phyloP scores from a whole-genome alignment of 2,113 vertebrate genomes.

The Prunella fulvescens region DNA sequence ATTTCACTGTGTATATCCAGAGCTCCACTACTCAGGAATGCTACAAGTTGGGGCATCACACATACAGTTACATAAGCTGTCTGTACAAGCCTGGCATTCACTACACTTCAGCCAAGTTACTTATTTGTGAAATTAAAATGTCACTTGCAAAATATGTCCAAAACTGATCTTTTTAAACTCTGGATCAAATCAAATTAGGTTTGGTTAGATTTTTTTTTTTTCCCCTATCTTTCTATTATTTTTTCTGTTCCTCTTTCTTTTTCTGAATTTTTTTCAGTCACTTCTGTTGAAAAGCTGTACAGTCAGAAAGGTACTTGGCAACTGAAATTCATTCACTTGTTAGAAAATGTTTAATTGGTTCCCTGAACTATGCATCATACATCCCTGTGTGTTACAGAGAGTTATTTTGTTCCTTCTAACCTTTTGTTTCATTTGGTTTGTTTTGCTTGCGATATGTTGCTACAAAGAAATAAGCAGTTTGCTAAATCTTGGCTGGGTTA shows the following conservation, averaged over 20 bases:
- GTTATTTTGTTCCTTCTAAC: not conserved
- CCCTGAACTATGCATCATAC: not conserved
- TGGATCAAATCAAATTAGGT: not conserved
- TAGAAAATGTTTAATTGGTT: not conserved
- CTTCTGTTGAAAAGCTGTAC: not conserved
- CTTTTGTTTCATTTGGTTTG: not conserved
- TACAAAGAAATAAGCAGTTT: not conserved
- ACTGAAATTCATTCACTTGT: not conserved
- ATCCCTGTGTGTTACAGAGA: not conserved
- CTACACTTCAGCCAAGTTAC: not conserved
- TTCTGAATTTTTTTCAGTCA: not conserved
- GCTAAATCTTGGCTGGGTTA: not conserved
- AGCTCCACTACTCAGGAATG: not conserved
- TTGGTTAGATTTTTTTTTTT: not conserved
- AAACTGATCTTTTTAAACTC: not conserved
- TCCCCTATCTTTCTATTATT: not conserved
- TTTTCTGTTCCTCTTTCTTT: not conserved
- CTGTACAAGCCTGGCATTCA: not conserved
- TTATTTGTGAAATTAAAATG: constrained; percentile 9
- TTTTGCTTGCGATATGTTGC: not conserved
- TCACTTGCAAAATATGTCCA: not conserved
- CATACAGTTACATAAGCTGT: constrained; percentile 14
- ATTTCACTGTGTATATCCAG: not conserved
- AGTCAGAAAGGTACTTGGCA: not conserved
- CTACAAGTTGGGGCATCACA: not conserved